Evolutionary conservation across 2,888 invertebrate species (phyloP).

Genomic region (Limnephilus rhombicus): DNA sequence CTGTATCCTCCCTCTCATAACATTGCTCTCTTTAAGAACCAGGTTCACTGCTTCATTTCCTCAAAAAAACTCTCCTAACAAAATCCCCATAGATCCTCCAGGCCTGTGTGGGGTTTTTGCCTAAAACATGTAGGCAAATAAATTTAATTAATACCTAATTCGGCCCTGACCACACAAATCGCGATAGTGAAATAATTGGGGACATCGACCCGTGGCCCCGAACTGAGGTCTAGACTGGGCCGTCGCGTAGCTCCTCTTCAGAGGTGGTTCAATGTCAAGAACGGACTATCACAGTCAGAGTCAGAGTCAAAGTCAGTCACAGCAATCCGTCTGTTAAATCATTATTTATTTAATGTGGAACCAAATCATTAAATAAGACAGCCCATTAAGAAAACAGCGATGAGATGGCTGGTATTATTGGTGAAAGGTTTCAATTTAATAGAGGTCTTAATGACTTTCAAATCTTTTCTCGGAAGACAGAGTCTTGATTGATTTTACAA

Average conservation of each 20-base stretch:
- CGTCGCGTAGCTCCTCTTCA: conserved; percentile 8
- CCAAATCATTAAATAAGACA: not conserved
- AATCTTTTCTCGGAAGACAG: too few species aligned
- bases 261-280: conserved; percentile 41
- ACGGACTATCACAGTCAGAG: not conserved
- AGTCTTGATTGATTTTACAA: too few species aligned
- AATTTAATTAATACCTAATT: not conserved
- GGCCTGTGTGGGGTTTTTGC: not conserved
- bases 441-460: too few species aligned
- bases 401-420: too few species aligned
- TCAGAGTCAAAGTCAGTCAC: not conserved
- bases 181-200: conserved; percentile 1
- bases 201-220: not conserved
- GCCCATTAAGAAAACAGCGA: too few species aligned
- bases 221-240: not conserved
- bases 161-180: not conserved
- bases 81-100: too few species aligned
- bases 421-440: too few species aligned
- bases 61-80: too few species aligned
- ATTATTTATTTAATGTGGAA: not conserved
- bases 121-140: not conserved
- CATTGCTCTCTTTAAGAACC: too few species aligned
- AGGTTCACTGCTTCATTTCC: too few species aligned
- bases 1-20: too few species aligned
- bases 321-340: not conserved